Conservation (phyloP, 2,113 vertebrate species). For the Pituophis catenifer region DNA sequence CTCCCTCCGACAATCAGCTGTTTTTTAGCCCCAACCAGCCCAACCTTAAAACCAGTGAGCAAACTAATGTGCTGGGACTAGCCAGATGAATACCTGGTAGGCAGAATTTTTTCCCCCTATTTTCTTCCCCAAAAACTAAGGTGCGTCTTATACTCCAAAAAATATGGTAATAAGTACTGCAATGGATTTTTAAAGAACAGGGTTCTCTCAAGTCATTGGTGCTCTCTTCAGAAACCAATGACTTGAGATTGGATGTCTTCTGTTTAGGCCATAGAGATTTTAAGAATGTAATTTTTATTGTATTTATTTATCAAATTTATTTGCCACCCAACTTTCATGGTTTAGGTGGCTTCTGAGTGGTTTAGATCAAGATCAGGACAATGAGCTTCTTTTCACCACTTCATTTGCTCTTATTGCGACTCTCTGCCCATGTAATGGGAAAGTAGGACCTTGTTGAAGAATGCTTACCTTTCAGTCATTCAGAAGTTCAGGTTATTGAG, state of each 20-base stretch:
- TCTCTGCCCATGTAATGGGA: neutral
- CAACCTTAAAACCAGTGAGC: too few species aligned
- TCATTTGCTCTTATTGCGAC: neutral
- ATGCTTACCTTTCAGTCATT: neutral
- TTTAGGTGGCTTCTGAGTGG: neutral
- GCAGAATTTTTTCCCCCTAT: too few species aligned
- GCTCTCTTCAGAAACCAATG: neutral
- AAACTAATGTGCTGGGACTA: too few species aligned
- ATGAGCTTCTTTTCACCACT: neutral
- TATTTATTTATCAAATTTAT: neutral
- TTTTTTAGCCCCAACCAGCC: too few species aligned
- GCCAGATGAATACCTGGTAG: too few species aligned
- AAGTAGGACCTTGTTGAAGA: neutral
- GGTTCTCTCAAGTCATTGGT: neutral
- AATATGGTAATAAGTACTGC: neutral
- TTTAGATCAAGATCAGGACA: neutral
- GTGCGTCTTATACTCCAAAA: too few species aligned
- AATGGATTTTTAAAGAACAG: neutral
- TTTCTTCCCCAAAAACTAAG: too few species aligned
- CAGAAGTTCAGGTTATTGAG: neutral
- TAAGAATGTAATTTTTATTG: neutral
- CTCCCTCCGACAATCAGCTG: too few species aligned
- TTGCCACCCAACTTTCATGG: neutral
- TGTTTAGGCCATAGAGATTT: neutral
- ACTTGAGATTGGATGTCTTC: neutral